phyloP scores from a whole-genome alignment of 2,113 vertebrate genomes.

The Nothoprocta pentlandii region DNA sequence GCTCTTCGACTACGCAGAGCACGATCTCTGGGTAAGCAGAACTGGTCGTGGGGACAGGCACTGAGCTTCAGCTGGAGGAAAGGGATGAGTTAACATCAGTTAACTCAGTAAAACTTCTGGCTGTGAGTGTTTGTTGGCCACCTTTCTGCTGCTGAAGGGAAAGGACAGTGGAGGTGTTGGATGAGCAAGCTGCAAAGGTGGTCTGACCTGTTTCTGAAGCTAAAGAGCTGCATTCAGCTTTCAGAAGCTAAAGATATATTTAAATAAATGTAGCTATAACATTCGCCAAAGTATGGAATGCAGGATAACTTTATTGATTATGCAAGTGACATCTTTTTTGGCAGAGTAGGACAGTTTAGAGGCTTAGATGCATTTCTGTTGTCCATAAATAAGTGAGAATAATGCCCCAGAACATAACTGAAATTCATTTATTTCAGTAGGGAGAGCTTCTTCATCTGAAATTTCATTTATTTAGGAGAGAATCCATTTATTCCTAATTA shows the following conservation, averaged over 20 bases:
- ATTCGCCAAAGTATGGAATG: not conserved
- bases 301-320: not conserved
- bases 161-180: not conserved
- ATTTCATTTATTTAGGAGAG: not conserved
- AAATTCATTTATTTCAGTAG: not conserved
- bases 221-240: not conserved
- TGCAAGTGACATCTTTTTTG: not conserved
- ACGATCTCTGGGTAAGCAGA: constrained; percentile 96
- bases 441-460: not conserved
- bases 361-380: not conserved
- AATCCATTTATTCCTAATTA: not conserved
- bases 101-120: not conserved
- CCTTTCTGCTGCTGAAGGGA: not conserved
- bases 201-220: not conserved
- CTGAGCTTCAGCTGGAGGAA: not conserved
- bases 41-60: not conserved
- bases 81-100: not conserved
- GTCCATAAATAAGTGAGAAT: not conserved
- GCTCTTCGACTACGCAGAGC: constrained; percentile 98
- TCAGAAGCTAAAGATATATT: not conserved
- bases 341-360: not conserved
- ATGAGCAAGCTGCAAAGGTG: not conserved
- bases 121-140: not conserved
- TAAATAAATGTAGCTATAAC: not conserved
- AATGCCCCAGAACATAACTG: not conserved